phyloP scores from a whole-genome alignment of 2,888 invertebrate genomes.

The Rhimphoctona megacephalus region DNA sequence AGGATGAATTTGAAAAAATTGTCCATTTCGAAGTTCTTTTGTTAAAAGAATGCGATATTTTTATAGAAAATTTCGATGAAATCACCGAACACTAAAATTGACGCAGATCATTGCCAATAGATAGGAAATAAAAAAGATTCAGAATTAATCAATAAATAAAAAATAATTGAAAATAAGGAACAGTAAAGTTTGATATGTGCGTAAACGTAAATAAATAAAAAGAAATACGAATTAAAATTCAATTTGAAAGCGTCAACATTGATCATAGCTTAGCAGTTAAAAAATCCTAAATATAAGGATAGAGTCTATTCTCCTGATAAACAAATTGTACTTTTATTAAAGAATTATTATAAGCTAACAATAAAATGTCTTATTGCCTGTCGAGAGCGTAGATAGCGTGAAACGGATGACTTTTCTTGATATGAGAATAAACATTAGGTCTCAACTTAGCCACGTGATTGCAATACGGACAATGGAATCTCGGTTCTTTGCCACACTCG shows the following conservation, averaged over 20 bases:
- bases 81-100: not conserved
- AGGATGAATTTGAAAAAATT: not conserved
- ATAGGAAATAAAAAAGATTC: not conserved
- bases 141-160: not conserved
- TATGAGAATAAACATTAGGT: slow-evolving; percentile 78
- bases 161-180: not conserved
- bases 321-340: slow-evolving; percentile 24
- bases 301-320: not conserved
- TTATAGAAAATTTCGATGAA: not conserved
- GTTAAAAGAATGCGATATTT: not conserved
- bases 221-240: not conserved
- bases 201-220: not conserved
- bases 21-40: not conserved
- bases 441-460: slow-evolving; percentile 76
- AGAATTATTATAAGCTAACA: not conserved
- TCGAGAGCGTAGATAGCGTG: slow-evolving; percentile 76
- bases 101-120: too few species aligned
- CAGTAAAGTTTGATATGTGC: too few species aligned
- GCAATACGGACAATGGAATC: slow-evolving; percentile 81
- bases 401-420: slow-evolving; percentile 75
- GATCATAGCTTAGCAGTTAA: not conserved
- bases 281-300: not conserved
- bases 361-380: slow-evolving; percentile 70
- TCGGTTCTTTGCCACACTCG: slow-evolving; percentile 79
- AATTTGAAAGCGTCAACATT: not conserved